Base-by-base conservation (phyloP, 2,888 invertebrate species). In the Invenusta paracnida region DNA sequence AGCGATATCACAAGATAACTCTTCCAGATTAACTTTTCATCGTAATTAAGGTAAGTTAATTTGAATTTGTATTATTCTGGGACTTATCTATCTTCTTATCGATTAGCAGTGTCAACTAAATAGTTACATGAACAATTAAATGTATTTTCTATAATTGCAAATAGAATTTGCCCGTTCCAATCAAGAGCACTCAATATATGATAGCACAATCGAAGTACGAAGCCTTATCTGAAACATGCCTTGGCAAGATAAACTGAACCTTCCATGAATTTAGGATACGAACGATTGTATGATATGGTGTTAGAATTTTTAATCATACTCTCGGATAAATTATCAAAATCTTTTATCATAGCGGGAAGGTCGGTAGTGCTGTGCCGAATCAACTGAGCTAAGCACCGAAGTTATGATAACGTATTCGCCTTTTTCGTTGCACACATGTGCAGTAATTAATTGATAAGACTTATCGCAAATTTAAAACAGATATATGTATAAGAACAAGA, bases 331-430 rank as follows among this genome's bases (percentile, higher is more conserved):
- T 73, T 25, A 73, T 73, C 17, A 25, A 23, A 13, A 73, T 73
- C 73, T 73, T 73, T 73, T 73, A 73, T 73, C 73, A 73, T 25
- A 73, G 5, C 23, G 73, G 27, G 73, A 73, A 73, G 73, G 27
- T 73, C 73, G 73, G 23, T 23, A 5, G 25, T 73, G 73, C 5
- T 73, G 73, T 13, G 25, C 73, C 23, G 23, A 73, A 73, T 23
- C 5, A 25, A 73, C 25, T 48, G 73, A 23, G 2, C 73, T 73
- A 25, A 73, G 27, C 73, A 23, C n/a, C n/a, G 73, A 13, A 13
- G 73, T 5, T 5, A 23, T 73, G 5, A 48, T 48, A 17, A 11
- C 17, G 73, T 73, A 73, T 73, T 73, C 5, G 73, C 23, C 73
- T 73, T 73, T 73, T 73, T 73, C 48, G 73, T 25, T 73, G 11